phyloP scores from a whole-genome alignment of 2,797 vertebrate species.

The Malurus splendens region DNA sequence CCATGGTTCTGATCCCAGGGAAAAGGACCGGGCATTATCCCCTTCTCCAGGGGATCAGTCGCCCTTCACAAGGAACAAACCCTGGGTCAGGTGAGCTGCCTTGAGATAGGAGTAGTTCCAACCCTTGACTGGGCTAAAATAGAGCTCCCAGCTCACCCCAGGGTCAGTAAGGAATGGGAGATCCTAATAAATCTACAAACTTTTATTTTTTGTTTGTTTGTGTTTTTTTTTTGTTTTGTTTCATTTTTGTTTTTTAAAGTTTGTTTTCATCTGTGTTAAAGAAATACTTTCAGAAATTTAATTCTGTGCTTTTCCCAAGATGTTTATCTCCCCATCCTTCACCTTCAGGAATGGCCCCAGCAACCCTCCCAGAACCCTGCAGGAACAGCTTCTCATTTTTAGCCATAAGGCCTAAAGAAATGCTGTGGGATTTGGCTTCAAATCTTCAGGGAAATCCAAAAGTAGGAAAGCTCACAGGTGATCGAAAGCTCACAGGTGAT shows the following conservation, averaged over 20 bases:
- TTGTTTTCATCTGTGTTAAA: neutral
- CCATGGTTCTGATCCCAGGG: neutral
- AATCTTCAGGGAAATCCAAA: neutral
- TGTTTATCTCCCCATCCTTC: neutral
- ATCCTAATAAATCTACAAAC: neutral
- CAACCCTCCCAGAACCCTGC: neutral
- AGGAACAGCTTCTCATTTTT: neutral
- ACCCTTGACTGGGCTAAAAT: rapidly evolving
- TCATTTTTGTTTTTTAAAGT: neutral
- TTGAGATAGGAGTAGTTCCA: neutral
- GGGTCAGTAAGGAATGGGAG: neutral
- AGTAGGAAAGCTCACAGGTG: neutral
- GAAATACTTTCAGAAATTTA: neutral
- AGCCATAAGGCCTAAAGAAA: neutral
- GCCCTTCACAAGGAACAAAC: neutral
- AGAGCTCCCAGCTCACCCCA: neutral
- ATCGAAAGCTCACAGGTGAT: neutral
- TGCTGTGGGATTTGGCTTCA: rapidly evolving
- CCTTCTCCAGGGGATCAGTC: rapidly evolving
- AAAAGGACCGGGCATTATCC: neutral
- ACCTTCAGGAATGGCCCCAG: neutral
- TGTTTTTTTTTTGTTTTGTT: too few species aligned
- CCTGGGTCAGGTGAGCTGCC: neutral
- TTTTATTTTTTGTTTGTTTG: neutral
- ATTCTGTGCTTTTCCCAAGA: neutral